A percentile compares a stretch with the other conserved stretches of the same genome.
Evolutionary conservation across 2,113 vertebrate species (phyloP).

Genomic region (cattle (Bos taurus)): DNA sequence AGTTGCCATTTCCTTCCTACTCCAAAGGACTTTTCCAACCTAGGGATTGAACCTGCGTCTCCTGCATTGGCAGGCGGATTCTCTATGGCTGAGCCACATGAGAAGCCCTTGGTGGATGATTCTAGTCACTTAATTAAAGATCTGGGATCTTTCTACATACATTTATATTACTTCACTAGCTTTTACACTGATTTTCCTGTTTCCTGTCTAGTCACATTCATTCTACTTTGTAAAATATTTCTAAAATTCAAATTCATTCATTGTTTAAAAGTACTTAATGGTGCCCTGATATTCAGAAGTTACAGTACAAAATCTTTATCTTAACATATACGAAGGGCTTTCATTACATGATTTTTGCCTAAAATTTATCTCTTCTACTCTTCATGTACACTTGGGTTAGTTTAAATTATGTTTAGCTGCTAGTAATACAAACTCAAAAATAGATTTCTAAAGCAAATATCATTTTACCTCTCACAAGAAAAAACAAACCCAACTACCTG

Average conservation of each 20-base stretch:
- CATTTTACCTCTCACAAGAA: not conserved
- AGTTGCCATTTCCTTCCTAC: not conserved
- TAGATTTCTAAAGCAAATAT: not conserved
- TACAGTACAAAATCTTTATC: not conserved
- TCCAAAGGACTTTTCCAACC: not conserved
- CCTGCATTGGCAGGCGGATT: not conserved
- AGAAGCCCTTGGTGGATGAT: not conserved
- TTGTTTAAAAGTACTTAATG: not conserved
- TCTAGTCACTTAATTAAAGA: not conserved
- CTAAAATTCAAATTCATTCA: not conserved
- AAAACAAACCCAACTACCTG: not conserved
- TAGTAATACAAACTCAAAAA: not conserved
- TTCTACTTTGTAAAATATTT: not conserved
- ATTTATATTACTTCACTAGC: not conserved
- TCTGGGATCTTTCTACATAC: not conserved
- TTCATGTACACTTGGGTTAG: not conserved
- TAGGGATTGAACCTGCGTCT: not conserved
- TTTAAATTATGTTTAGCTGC: not conserved
- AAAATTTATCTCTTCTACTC: not conserved
- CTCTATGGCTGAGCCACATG: rapidly evolving
- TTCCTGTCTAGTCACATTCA: not conserved
- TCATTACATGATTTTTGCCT: not conserved
- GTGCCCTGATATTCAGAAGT: not conserved
- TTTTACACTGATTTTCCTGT: not conserved
- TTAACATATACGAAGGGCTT: not conserved